These are phyloP conservation scores for Cabera pusaria DNA, from an alignment of 2,888 invertebrate species.

Conservation along the genomic window DNA sequence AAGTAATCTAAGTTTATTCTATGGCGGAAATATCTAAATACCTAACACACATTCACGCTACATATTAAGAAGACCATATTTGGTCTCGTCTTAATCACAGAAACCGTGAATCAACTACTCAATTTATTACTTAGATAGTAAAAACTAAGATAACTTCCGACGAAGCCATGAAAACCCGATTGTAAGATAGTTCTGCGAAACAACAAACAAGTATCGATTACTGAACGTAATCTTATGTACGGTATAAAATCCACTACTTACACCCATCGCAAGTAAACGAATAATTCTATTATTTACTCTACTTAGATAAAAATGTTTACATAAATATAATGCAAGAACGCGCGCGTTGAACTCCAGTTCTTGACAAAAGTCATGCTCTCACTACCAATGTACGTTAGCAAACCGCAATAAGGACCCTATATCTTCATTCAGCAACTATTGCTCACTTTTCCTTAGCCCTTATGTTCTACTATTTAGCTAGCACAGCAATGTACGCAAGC, in stretches of 20 bases:
- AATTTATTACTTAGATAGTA: too few species aligned
- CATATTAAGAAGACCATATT: too few species aligned
- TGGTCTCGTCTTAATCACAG: too few species aligned
- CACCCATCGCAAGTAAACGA: slow-evolving; percentile 36
- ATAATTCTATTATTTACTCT: slow-evolving; percentile 44
- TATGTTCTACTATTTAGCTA: too few species aligned
- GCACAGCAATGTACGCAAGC: slow-evolving; percentile 28
- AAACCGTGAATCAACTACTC: too few species aligned
- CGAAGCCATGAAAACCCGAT: too few species aligned
- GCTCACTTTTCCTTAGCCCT: slow-evolving; percentile 7
- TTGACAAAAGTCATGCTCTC: slow-evolving; percentile 59
- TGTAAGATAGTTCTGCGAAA: too few species aligned
- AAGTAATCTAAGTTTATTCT: too few species aligned
- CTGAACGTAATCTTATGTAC: slow-evolving; percentile 18
- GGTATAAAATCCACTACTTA: slow-evolving; percentile 33
- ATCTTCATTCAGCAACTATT: slow-evolving; percentile 21
- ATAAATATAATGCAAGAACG: slow-evolving; percentile 34
- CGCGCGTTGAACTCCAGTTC: slow-evolving; percentile 80
- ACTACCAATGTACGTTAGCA: slow-evolving; percentile 23
- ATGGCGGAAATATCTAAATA: too few species aligned
- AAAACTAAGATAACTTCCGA: too few species aligned
- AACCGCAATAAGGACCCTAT: slow-evolving; percentile 15
- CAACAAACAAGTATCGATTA: slow-evolving; percentile 6
- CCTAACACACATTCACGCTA: too few species aligned
- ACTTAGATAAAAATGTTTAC: slow-evolving; percentile 44